Conservation (phyloP, 2,797 vertebrate species). For the Decapterus maruadsi region DNA sequence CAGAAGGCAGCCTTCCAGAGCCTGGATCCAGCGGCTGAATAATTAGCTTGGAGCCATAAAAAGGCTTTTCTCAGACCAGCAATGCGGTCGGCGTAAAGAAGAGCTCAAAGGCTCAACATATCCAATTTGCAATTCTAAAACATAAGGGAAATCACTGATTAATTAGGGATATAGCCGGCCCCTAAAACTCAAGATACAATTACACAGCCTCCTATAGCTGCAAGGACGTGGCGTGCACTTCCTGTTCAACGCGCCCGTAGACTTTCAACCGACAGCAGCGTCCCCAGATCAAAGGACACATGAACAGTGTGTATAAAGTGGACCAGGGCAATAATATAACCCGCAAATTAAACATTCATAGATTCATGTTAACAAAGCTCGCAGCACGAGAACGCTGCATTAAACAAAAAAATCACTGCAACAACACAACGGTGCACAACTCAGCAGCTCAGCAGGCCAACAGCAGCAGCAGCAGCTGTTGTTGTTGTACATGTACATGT, state of each 20-base stretch:
- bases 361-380: constrained; percentile 51
- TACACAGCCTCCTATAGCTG: constrained; percentile 46
- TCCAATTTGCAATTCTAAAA: constrained; percentile 76
- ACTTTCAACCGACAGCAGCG: constrained; percentile 31
- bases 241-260: constrained; percentile 21
- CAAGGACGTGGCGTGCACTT: neutral
- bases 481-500: neutral
- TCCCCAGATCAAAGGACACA: constrained; percentile 59
- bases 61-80: constrained; percentile 60
- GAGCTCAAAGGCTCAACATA: constrained; percentile 72
- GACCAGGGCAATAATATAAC: constrained; percentile 47
- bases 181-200: constrained; percentile 53
- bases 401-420: neutral
- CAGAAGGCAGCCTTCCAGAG: constrained; percentile 72
- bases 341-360: constrained; percentile 56
- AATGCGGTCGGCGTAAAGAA: constrained; percentile 64
- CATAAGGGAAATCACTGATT: constrained; percentile 74
- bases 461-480: neutral
- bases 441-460: fast-evolving
- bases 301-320: constrained; percentile 4
- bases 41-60: constrained; percentile 76
- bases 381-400: constrained; percentile 6
- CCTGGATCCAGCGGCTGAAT: constrained; percentile 68
- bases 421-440: neutral
- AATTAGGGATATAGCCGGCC: constrained; percentile 66